These are phyloP conservation scores for Cyrtorhinus lividipennis DNA, from an alignment of 1,140 invertebrate species.

Conservation along the genomic window DNA sequence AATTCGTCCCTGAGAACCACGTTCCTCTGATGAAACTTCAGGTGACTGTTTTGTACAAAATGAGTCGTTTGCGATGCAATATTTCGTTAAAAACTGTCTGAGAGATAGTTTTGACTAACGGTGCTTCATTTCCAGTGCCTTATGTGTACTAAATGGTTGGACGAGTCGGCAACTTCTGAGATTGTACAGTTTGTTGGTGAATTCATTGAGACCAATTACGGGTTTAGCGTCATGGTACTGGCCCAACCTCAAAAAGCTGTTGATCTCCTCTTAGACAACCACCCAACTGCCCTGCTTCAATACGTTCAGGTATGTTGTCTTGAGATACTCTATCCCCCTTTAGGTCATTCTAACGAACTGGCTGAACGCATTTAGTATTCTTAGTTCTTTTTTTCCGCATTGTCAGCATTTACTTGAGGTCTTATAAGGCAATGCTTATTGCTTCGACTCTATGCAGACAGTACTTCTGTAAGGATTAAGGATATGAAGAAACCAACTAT, in stretches of 20 bases:
- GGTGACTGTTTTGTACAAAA: no score
- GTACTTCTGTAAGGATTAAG: no score
- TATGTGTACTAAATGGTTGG: constrained; percentile 25
- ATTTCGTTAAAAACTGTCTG: not conserved
- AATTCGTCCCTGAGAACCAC: constrained; percentile 2
- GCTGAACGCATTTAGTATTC: no score
- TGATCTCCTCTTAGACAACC: constrained; percentile 34
- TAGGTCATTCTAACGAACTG: no score
- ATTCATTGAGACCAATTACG: constrained; percentile 21
- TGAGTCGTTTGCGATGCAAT: no score
- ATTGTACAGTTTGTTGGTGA: constrained; percentile 26
- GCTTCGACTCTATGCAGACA: no score
- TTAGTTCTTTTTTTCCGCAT: no score
- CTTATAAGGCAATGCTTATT: no score
- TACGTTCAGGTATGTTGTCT: constrained; percentile 37
- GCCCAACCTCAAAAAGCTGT: constrained; percentile 24
- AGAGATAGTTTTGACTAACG: no score
- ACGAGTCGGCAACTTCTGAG: constrained; percentile 23
- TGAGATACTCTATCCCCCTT: no score
- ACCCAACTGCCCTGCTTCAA: constrained; percentile 39
- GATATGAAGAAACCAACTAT: no score
- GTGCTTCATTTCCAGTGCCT: constrained; percentile 26
- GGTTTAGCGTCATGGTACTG: constrained; percentile 26
- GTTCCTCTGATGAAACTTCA: constrained; percentile 24
- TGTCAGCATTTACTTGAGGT: no score